These are phyloP conservation scores for Sinonovacula constricta DNA, from an alignment of 1,140 invertebrate species.

Conservation along the genomic window DNA sequence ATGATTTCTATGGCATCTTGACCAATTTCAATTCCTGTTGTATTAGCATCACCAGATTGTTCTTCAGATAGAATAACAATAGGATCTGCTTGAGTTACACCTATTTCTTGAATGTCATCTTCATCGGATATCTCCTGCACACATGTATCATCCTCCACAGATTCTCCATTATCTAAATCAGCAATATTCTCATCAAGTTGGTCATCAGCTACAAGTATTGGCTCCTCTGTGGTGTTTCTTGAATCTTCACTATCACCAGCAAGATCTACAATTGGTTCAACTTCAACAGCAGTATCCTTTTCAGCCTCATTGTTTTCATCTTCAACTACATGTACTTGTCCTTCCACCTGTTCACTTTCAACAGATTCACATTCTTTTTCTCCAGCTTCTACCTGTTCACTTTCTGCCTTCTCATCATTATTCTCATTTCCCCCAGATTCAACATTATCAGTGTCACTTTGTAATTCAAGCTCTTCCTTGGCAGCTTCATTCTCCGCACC, in stretches of 20 bases:
- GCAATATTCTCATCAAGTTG: background rate
- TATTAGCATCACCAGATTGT: background rate
- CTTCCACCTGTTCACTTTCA: background rate
- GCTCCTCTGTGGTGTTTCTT: background rate
- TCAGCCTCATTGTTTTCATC: background rate
- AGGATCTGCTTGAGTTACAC: constrained; percentile 1
- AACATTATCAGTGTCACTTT: constrained; percentile 36
- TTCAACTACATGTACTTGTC: background rate
- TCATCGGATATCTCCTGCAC: constrained; percentile 44
- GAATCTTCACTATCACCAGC: background rate
- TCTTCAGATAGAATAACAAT: background rate
- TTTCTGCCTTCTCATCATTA: constrained; percentile 25
- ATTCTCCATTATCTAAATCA: constrained; percentile 43
- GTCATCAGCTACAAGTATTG: background rate
- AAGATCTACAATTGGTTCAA: constrained; percentile 17
- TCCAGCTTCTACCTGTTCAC: background rate
- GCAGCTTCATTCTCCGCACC: constrained; percentile 22
- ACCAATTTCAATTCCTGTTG: background rate
- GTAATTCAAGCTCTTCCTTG: too few relatives aligned
- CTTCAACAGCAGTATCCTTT: constrained; percentile 12
- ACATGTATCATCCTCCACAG: constrained; percentile 1
- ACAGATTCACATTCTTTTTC: background rate
- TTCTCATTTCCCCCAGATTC: constrained; percentile 32
- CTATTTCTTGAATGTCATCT: constrained; percentile 43
- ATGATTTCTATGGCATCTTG: background rate